Evolutionary conservation across 2,888 invertebrate species (phyloP).

Genomic region (Phengaris arion): DNA sequence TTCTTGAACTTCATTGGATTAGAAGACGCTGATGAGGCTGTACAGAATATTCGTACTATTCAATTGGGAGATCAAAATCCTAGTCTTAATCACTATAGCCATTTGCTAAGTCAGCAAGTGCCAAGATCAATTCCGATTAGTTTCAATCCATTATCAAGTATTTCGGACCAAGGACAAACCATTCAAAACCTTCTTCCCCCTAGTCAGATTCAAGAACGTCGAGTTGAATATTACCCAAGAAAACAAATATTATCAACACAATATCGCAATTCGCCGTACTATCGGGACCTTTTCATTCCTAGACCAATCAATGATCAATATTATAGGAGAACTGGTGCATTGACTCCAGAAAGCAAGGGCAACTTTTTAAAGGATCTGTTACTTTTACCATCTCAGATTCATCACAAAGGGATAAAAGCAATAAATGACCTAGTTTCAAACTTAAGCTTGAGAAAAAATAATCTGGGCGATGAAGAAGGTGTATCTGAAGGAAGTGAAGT

Average conservation of each 20-base stretch:
- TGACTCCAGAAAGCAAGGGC: background rate
- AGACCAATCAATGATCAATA: background rate
- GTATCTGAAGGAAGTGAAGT: background rate
- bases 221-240: background rate
- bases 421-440: background rate
- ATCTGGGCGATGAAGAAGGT: background rate
- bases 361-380: background rate
- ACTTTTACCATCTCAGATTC: conserved; percentile 12
- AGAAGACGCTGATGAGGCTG: background rate
- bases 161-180: background rate
- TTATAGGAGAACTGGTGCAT: background rate
- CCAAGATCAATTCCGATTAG: background rate
- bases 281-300: background rate
- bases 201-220: background rate
- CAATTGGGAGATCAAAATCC: background rate
- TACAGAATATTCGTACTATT: background rate
- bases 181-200: background rate
- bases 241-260: background rate
- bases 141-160: background rate
- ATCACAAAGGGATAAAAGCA: background rate
- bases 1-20: background rate
- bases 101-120: background rate
- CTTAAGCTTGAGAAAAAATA: background rate
- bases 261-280: background rate
- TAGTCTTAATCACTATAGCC: background rate